Evolutionary conservation across 2,113 vertebrate genomes (phyloP), one percentile per base, ranked within the genome.

Genomic region (Dicerorhinus sumatrensis): DNA sequence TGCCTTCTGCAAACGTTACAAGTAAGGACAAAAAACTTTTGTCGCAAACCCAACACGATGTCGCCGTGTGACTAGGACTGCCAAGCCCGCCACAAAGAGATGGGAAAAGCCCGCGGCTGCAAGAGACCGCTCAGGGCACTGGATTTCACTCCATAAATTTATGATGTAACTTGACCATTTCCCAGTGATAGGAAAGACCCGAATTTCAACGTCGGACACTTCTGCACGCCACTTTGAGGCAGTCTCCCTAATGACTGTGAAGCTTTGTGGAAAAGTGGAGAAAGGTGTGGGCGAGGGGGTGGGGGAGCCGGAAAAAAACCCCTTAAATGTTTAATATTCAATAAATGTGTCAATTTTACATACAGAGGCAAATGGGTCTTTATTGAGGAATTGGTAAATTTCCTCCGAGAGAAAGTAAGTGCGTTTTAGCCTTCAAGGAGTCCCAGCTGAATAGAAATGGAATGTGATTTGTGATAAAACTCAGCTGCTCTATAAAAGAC

Each of bases 391-490:
- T 98, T 99, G 98, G 99, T 99, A 99, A 99, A 99, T 98, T 98
- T 99, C 98, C 99, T 99, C 80, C n/a, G 98, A 98, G 98, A 97
- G 42, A 98, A 99, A 99, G 98, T 98, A 99, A 99, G 98, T 98
- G 99, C 98, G 81, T 99, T 99, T 99, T 98, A 98, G 98, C 98
- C 98, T 99, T 98, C 98, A 98, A 99, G 98, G 98, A 98, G 98
- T 99, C 99, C 99, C 98, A 31, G 29, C 97, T 98, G 99, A 98
- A 98, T 98, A 98, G 98, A 98, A 99, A 98, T 98, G 98, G 98
- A 98, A 99, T 99, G 98, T 98, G 99, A 99, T 99, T 99, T 99
- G 98, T 99, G 99, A 99, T 99, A 99, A 99, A 99, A 99, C 99
- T 99, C 98, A 98, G 98, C 99, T 99, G 99, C 99, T 99, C 99